These are phyloP conservation scores for Protomyctophum bolini DNA, from an alignment of 2,113 vertebrate species.

Conservation along the genomic window DNA sequence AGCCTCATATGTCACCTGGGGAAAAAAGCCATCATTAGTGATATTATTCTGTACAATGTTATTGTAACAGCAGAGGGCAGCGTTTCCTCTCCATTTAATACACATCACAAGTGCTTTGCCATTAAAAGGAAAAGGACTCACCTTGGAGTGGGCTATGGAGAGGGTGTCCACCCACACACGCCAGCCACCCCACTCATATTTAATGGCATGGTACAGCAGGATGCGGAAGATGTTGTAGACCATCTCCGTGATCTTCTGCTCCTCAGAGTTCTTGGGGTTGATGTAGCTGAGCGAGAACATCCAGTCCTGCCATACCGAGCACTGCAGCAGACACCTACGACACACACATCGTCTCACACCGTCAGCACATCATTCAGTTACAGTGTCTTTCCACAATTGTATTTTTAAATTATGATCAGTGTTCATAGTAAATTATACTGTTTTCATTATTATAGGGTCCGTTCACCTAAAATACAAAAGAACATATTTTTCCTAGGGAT, in stretches of 20 bases:
- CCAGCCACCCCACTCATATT: constrained; percentile 99
- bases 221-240: constrained; percentile 98
- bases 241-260: constrained; percentile 98
- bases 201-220: constrained; percentile 97
- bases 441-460: too few species aligned
- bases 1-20: constrained; percentile 95
- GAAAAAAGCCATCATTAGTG: not conserved
- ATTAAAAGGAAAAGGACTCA: constrained; percentile 84
- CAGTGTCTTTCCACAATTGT: too few species aligned
- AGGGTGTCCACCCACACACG: constrained; percentile 98
- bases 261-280: constrained; percentile 95
- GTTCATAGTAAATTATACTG: not conserved
- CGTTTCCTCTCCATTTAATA: constrained; percentile 20
- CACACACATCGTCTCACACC: not conserved
- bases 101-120: constrained; percentile 8
- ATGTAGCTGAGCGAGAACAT: constrained; percentile 99
- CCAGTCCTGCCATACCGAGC: constrained; percentile 99
- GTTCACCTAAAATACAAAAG: too few species aligned
- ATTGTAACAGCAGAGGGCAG: constrained; percentile 47
- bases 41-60: not conserved
- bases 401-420: not conserved
- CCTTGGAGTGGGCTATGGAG: constrained; percentile 98
- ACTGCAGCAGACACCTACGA: constrained; percentile 94
- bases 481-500: too few species aligned
- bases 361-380: not conserved